phyloP scores from a whole-genome alignment of 2,888 invertebrate genomes.

The Rosalia funebris region DNA sequence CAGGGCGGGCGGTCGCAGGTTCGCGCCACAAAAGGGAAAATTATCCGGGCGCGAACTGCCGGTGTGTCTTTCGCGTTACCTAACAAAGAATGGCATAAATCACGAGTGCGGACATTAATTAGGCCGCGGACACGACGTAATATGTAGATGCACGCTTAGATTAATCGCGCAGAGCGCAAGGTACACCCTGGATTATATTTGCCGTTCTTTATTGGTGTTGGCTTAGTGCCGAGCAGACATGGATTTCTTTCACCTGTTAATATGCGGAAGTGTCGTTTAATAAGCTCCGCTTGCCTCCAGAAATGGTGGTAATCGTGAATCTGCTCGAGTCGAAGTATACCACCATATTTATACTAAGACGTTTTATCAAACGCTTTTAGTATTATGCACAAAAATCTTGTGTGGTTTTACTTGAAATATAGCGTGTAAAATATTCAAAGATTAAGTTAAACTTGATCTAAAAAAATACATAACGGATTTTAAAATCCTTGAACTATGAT shows the following conservation, averaged over 20 bases:
- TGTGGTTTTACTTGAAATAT: no score
- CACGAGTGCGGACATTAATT: slow-evolving; percentile 62
- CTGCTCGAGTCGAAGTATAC: no score
- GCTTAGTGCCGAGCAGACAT: not conserved
- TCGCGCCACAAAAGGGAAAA: no score
- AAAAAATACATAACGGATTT: no score
- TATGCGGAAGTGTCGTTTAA: not conserved
- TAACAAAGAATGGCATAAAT: slow-evolving; percentile 60
- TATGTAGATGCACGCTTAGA: slow-evolving; percentile 62
- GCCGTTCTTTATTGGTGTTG: slow-evolving; percentile 4
- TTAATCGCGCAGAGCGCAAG: slow-evolving; percentile 50
- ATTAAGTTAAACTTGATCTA: no score
- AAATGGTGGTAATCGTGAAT: not conserved
- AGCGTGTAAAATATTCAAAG: no score
- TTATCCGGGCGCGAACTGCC: slow-evolving; percentile 45
- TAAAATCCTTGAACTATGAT: no score
- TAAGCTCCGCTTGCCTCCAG: not conserved
- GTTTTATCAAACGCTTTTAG: no score
- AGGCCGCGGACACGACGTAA: slow-evolving; percentile 61
- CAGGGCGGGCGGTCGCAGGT: not conserved
- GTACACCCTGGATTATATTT: slow-evolving; percentile 23
- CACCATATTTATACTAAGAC: no score
- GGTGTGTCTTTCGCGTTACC: slow-evolving; percentile 47
- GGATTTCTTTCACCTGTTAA: not conserved
- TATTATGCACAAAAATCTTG: no score